Evolutionary conservation across 2,113 vertebrate genomes (phyloP).

Genomic region (Protobothrops mucrosquamatus): DNA sequence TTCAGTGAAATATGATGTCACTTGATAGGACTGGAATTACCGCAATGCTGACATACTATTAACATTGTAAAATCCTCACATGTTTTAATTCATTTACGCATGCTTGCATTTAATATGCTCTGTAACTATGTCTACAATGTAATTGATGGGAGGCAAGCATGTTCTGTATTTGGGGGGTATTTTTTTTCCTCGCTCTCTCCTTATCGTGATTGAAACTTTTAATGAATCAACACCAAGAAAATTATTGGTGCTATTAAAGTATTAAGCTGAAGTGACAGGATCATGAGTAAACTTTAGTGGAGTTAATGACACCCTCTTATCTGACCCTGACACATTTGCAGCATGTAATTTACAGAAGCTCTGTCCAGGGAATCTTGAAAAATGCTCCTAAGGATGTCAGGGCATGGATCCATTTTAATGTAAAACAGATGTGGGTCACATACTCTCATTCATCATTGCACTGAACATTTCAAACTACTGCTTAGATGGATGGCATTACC

Average conservation of each 20-base stretch:
- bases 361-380: constrained; percentile 86
- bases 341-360: constrained; percentile 89
- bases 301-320: constrained; percentile 84
- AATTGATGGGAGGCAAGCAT: constrained; percentile 75
- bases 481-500: constrained; percentile 74
- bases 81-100: constrained; percentile 83
- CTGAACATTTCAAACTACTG: constrained; percentile 63
- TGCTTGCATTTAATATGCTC: constrained; percentile 75
- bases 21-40: constrained; percentile 45
- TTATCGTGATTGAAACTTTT: constrained; percentile 70
- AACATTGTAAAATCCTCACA: constrained; percentile 72
- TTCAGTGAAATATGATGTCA: constrained; percentile 50
- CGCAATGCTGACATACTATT: constrained; percentile 52
- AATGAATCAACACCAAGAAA: constrained; percentile 69
- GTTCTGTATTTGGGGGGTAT: constrained; percentile 59
- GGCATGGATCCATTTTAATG: constrained; percentile 88
- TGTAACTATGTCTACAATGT: constrained; percentile 74
- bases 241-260: constrained; percentile 58
- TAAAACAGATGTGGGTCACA: constrained; percentile 89
- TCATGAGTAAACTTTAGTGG: constrained; percentile 71
- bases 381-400: constrained; percentile 82
- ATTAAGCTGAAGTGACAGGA: constrained; percentile 69
- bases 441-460: constrained; percentile 78
- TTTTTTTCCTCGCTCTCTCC: constrained; percentile 40
- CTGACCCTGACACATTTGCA: constrained; percentile 86